phyloP scores from a whole-genome alignment of 2,888 invertebrate species.

The Lochmaea crataegi region DNA sequence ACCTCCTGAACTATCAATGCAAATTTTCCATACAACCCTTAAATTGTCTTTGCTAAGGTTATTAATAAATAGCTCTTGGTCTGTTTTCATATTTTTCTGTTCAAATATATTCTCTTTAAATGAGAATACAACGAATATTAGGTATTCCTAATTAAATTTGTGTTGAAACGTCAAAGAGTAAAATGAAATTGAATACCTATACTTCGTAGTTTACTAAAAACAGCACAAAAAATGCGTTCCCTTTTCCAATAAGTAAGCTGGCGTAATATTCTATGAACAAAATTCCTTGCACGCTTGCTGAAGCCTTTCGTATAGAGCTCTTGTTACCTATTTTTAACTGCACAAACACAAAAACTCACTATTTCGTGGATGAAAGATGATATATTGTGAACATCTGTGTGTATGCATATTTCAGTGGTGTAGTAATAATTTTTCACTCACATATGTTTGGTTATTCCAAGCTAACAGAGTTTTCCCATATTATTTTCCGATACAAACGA shows the following conservation, averaged over 20 bases:
- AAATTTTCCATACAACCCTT: too few relatives aligned
- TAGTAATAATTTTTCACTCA: neutral
- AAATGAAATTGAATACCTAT: neutral
- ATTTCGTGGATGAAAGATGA: conserved; percentile 41
- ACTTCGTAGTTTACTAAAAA: neutral
- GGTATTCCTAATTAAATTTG: neutral
- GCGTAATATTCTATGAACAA: neutral
- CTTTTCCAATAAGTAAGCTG: conserved; percentile 1
- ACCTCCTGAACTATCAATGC: too few relatives aligned
- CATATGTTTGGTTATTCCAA: too few relatives aligned
- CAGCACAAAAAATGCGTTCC: neutral
- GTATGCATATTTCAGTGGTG: conserved; percentile 22
- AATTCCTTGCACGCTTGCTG: conserved; percentile 3
- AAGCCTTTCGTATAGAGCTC: conserved; percentile 11
- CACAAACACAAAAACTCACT: conserved; percentile 30
- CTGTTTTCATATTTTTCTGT: too few relatives aligned
- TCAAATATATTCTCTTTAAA: too few relatives aligned
- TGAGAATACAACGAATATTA: neutral
- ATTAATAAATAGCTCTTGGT: too few relatives aligned
- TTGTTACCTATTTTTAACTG: conserved; percentile 23
- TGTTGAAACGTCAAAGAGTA: neutral
- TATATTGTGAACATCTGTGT: conserved; percentile 42
- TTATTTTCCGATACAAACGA: too few relatives aligned
- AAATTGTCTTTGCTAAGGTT: too few relatives aligned
- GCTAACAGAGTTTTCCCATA: too few relatives aligned